Base-by-base conservation (phyloP, 2,888 invertebrate species). In the Ectemnius cavifrons region DNA sequence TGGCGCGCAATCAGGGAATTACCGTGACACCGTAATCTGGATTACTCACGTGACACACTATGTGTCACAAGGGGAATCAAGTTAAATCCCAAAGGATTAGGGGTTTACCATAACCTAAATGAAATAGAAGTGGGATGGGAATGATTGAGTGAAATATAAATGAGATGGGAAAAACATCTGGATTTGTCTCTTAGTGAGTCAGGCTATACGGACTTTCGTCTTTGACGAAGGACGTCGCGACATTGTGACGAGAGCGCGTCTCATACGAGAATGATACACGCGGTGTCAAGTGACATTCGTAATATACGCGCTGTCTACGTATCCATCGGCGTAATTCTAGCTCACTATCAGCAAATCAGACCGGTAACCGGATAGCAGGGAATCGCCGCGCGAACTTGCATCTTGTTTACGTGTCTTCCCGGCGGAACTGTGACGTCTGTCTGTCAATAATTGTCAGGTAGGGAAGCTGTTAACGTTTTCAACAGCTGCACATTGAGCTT, bases 271-370 rank as follows among this genome's bases (percentile, higher is more conserved):
- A 64, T 52, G 75, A 83, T 79, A 74, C 71, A 64, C 59, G 18
- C n/a, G 13, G 23, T 75, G 76, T 83, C 73, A 68, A 63, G 61
- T 83, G 77, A 78, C 83, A 71, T 71, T 52, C 16, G 57, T 37
- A 79, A 75, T 74, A 37, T 37, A 77, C 70, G 23, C 63, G 65
- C 63, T 70, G 75, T 68, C 61, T 56, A 67, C 74, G 65, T 79
- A 67, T 71, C 37, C 75, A 73, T 75, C 73, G 69, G 56, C 61
- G 80, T 79, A 79, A 83, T 63, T 56, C 68, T 75, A 83, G 28
- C 68, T 76, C 64, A 59, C 47, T 66, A 67, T 71, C 62, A 61
- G 76, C 75, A 79, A 83, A 83, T 80, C 79, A 69, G 58, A 68
- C 65, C 45, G 37, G 82, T 82, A 82, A 81, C 73, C 63, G 47